A percentile compares a stretch with the other conserved stretches of the same genome.
Evolutionary conservation across 2,797 vertebrate genomes (phyloP).

Genomic region (Phaenicophaeus curvirostris): DNA sequence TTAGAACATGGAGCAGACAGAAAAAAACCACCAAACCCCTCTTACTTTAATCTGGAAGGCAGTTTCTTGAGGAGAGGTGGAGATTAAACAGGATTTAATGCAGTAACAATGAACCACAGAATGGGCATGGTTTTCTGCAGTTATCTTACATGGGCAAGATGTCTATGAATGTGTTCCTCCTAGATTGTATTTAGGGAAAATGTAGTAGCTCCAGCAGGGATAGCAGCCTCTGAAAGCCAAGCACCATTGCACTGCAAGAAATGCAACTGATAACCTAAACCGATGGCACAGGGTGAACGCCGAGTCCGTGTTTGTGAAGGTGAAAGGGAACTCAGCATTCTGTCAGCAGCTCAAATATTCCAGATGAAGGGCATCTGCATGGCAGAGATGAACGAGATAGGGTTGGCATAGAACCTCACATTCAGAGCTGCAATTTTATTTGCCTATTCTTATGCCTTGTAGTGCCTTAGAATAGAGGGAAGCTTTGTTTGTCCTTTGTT

Average conservation of each 20-base stretch:
- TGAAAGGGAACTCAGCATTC: background rate
- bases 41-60: background rate
- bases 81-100: background rate
- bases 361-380: background rate
- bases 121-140: background rate
- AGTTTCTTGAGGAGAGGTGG: background rate
- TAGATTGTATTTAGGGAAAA: accelerated
- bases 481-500: conserved; percentile 2
- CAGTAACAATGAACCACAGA: background rate
- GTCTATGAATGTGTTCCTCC: background rate
- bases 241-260: background rate
- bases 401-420: background rate
- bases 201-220: background rate
- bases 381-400: background rate
- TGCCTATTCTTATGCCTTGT: background rate
- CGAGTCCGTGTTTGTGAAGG: background rate
- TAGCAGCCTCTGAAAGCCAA: background rate
- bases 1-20: conserved; percentile 9
- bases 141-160: background rate
- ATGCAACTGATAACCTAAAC: background rate
- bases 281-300: background rate
- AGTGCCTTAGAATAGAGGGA: background rate
- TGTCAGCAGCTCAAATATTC: background rate
- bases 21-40: background rate
- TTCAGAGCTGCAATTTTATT: background rate